Evolutionary conservation across 2,113 vertebrate species (phyloP).

Genomic region (Spilogale gracilis): DNA sequence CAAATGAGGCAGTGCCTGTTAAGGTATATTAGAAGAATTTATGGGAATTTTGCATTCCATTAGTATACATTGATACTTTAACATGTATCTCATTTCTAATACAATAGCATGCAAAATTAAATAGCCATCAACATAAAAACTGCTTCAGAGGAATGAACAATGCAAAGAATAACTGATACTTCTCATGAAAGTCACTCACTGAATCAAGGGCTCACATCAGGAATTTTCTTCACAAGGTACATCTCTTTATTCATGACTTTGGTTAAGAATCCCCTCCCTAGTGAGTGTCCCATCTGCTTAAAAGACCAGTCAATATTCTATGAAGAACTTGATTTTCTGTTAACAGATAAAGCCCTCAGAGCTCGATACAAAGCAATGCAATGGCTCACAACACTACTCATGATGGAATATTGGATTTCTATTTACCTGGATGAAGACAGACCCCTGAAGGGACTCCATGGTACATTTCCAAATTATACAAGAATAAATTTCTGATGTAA

Average conservation of each 20-base stretch:
- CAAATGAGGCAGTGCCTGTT: constrained; percentile 38
- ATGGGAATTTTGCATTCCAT: not conserved
- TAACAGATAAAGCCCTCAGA: constrained; percentile 71
- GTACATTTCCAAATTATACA: constrained; percentile 62
- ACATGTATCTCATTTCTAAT: constrained; percentile 61
- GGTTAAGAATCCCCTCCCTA: not conserved
- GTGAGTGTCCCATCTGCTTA: constrained; percentile 46
- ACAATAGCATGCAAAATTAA: constrained; percentile 74
- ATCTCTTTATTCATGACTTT: constrained; percentile 54
- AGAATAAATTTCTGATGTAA: constrained; percentile 75
- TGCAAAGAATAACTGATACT: not conserved
- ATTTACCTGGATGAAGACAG: constrained; percentile 75
- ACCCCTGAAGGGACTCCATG: constrained; percentile 59
- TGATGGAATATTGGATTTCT: constrained; percentile 77
- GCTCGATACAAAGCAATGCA: constrained; percentile 60
- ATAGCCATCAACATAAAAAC: constrained; percentile 64
- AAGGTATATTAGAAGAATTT: constrained; percentile 51
- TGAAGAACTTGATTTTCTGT: constrained; percentile 74
- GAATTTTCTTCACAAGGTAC: constrained; percentile 37
- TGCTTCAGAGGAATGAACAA: not conserved
- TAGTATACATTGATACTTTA: constrained; percentile 66
- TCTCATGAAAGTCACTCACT: constrained; percentile 40
- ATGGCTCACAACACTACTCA: constrained; percentile 55
- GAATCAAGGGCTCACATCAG: not conserved
- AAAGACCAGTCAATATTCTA: constrained; percentile 76